phyloP scores from a whole-genome alignment of 2,888 invertebrate species.

The Lithophane socia region DNA sequence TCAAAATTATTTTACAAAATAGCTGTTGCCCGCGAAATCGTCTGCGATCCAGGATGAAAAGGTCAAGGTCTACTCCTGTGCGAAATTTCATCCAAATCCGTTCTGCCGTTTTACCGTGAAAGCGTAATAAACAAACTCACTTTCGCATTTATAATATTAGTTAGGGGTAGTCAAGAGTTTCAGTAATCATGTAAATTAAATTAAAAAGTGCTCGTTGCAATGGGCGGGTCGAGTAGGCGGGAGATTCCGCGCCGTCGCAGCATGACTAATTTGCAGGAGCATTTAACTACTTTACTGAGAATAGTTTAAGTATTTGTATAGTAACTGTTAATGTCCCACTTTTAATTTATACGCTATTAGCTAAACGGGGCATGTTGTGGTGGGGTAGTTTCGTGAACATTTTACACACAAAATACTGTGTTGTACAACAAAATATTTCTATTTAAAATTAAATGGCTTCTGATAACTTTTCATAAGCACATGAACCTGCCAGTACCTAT shows the following conservation, averaged over 20 bases:
- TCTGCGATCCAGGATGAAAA: too few species aligned
- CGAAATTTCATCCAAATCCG: too few species aligned
- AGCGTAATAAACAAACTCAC: too few species aligned
- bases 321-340: slow-evolving; percentile 48
- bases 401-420: neutral
- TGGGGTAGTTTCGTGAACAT: slow-evolving; percentile 28
- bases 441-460: neutral
- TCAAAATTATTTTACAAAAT: neutral
- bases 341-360: slow-evolving; percentile 53
- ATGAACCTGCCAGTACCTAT: too few species aligned
- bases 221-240: slow-evolving; percentile 43
- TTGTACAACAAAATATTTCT: neutral
- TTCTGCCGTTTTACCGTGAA: too few species aligned
- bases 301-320: slow-evolving; percentile 58
- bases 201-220: slow-evolving; percentile 40
- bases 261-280: slow-evolving; percentile 58
- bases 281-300: slow-evolving; percentile 54
- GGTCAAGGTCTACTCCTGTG: too few species aligned
- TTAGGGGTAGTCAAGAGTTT: slow-evolving; percentile 1
- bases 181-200: slow-evolving; percentile 39
- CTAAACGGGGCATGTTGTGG: slow-evolving; percentile 24
- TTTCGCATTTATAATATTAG: too few species aligned
- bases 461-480: neutral
- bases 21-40: too few species aligned
- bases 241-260: slow-evolving; percentile 34